phyloP scores from a whole-genome alignment of 2,888 invertebrate species.

The Diachrysia chrysitis region DNA sequence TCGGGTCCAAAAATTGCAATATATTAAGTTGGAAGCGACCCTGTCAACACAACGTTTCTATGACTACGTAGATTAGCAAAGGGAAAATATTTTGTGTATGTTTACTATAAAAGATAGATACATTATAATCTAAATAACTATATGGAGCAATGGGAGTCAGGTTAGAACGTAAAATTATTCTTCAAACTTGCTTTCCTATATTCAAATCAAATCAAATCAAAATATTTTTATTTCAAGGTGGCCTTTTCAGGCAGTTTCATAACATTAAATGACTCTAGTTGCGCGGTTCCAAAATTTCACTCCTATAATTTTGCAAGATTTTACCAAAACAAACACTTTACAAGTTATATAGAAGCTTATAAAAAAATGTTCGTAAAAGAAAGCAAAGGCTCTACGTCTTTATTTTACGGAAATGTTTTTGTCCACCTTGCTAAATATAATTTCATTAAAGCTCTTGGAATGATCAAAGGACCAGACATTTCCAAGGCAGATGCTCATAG shows the following conservation, averaged over 20 bases:
- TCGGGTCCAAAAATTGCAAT: conserved; percentile 14
- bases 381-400: too few species aligned
- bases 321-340: too few species aligned
- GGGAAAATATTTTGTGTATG: conserved; percentile 2
- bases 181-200: background rate
- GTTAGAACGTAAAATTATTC: background rate
- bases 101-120: conserved; percentile 7
- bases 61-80: conserved; percentile 8
- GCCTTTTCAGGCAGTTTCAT: too few species aligned
- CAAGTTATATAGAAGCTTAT: too few species aligned
- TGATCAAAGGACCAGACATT: background rate
- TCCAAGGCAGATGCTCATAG: background rate
- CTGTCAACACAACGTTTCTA: conserved; percentile 1
- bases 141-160: background rate
- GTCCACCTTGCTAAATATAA: background rate
- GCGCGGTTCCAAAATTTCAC: too few species aligned
- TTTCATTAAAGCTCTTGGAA: background rate
- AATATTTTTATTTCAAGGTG: too few species aligned
- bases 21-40: conserved; percentile 15
- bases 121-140: background rate
- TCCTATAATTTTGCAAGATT: too few species aligned
- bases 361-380: too few species aligned
- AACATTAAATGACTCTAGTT: too few species aligned
- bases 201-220: too few species aligned
- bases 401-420: background rate